Evolutionary conservation across 1,140 invertebrate genomes (phyloP).

Genomic region (Drosophila tropicalis): DNA sequence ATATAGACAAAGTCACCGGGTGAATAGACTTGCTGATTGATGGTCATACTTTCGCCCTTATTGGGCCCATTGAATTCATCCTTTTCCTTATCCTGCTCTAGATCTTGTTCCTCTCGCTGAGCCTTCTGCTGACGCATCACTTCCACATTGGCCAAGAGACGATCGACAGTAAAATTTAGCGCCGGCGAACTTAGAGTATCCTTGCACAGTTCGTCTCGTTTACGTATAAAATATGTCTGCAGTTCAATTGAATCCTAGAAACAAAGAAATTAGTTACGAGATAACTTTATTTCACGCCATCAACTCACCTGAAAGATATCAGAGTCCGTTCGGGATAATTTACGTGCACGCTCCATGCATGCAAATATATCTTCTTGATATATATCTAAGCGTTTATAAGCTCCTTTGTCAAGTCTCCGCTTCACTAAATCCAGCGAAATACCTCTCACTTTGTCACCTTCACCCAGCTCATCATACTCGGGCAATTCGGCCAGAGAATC

Average conservation of each 20-base stretch:
- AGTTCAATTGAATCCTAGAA: conserved; percentile 95
- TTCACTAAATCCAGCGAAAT: conserved; percentile 94
- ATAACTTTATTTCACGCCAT: too few relatives aligned
- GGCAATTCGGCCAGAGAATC: conserved; percentile 97
- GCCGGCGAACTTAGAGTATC: conserved; percentile 94
- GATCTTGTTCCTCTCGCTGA: conserved; percentile 91
- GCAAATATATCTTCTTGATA: conserved; percentile 99
- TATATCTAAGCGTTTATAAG: conserved; percentile 95
- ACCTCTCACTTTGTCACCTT: conserved; percentile 88
- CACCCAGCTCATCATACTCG: conserved; percentile 91
- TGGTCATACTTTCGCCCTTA: conserved; percentile 81
- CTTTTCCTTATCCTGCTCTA: conserved; percentile 83
- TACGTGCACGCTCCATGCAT: conserved; percentile 94
- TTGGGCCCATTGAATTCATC: conserved; percentile 62
- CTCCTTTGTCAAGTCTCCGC: conserved; percentile 91
- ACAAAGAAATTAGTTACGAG: background rate
- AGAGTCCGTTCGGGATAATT: conserved; percentile 94
- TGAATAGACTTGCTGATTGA: conserved; percentile 81
- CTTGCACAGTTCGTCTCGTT: conserved; percentile 89
- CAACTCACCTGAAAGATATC: conserved; percentile 88
- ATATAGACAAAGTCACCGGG: conserved; percentile 81
- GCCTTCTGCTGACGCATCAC: conserved; percentile 90
- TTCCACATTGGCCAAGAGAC: conserved; percentile 90
- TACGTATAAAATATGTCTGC: conserved; percentile 95
- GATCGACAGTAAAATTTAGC: conserved; percentile 89